These are phyloP conservation scores for Zaprionus gabonicus DNA, from an alignment of 1,140 invertebrate species.

Conservation along the genomic window DNA sequence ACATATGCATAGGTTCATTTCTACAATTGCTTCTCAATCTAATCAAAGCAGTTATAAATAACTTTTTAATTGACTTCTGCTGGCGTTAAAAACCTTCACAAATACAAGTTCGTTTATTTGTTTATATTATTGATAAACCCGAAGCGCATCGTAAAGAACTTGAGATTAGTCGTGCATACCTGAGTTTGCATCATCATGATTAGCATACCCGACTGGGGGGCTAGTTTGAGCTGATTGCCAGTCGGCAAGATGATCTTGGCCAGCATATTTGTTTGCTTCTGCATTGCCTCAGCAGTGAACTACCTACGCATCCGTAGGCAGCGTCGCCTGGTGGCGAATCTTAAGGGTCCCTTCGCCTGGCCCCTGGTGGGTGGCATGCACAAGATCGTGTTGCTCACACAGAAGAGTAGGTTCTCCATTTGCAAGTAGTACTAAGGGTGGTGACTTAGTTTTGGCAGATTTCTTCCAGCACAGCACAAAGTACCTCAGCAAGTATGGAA, in stretches of 20 bases:
- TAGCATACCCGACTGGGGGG: slow-evolving; percentile 26
- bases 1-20: neutral
- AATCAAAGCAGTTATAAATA: neutral
- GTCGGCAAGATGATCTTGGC: slow-evolving; percentile 70
- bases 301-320: slow-evolving; percentile 61
- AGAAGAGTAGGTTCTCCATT: slow-evolving; percentile 46
- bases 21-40: neutral
- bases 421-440: neutral
- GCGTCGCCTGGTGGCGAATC: slow-evolving; percentile 53
- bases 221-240: slow-evolving; percentile 14
- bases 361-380: slow-evolving; percentile 67
- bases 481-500: slow-evolving; percentile 62
- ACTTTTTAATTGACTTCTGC: neutral
- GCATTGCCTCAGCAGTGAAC: slow-evolving; percentile 69
- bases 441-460: slow-evolving; percentile 26
- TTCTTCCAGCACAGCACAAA: slow-evolving; percentile 57
- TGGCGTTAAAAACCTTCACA: neutral
- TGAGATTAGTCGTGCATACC: slow-evolving; percentile 38
- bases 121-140: slow-evolving; percentile 1
- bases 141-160: slow-evolving; percentile 23
- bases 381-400: slow-evolving; percentile 57
- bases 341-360: slow-evolving; percentile 64
- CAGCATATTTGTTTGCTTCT: slow-evolving; percentile 70
- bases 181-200: slow-evolving; percentile 11
- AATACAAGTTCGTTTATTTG: neutral